Percentiles rank a stretch among this genome's conserved stretches.
Conservation (phyloP, 2,113 vertebrate species). For the Pedetes capensis region DNA sequence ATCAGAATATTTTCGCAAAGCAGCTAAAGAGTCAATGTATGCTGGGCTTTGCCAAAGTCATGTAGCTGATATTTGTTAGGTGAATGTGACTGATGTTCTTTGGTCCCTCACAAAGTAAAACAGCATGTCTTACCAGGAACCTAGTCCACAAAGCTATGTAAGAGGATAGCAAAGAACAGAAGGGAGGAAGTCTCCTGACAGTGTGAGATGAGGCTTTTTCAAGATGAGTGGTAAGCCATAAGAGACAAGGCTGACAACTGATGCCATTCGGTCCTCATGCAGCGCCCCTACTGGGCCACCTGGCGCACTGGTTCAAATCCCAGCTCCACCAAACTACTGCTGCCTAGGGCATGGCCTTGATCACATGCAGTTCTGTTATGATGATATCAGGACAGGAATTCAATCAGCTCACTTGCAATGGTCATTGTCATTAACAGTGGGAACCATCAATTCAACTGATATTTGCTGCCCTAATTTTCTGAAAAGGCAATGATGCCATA, state of each 20-base stretch:
- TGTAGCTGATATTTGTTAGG: fast-evolving
- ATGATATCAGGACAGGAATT: background rate
- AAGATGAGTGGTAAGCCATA: background rate
- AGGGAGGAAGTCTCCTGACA: background rate
- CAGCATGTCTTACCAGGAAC: background rate
- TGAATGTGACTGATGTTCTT: background rate
- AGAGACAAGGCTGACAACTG: background rate
- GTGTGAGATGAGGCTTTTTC: background rate
- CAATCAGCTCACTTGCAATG: background rate
- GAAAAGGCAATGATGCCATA: background rate
- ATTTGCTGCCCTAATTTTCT: background rate
- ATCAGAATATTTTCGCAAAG: background rate
- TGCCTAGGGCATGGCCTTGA: background rate
- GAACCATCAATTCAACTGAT: background rate
- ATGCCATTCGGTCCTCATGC: fast-evolving
- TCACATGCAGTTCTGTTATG: background rate
- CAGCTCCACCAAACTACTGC: background rate
- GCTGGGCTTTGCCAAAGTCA: background rate
- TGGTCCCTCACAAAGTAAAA: background rate
- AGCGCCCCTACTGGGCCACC: background rate
- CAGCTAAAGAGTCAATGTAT: background rate
- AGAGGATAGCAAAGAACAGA: background rate
- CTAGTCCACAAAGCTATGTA: no score
- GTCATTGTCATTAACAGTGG: background rate
- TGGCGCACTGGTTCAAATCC: background rate